Evolutionary conservation across 2,113 vertebrate species (phyloP).

Genomic region (Salvator merianae): DNA sequence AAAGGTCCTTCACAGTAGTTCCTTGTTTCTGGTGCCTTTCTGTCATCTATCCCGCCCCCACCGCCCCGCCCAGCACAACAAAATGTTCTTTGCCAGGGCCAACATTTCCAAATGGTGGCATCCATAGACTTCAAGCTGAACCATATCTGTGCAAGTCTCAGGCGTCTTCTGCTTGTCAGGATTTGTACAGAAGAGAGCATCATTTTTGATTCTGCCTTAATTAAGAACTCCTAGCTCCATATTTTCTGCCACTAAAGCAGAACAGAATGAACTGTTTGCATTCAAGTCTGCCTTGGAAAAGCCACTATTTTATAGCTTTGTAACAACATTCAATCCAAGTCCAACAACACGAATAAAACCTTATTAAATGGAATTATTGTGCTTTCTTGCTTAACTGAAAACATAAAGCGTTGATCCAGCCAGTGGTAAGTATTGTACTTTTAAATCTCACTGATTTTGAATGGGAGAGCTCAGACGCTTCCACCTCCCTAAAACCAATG

Average conservation of each 20-base stretch:
- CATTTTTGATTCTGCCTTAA: neutral
- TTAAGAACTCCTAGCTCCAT: neutral
- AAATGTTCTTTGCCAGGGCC: neutral
- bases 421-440: neutral
- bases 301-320: neutral
- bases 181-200: neutral
- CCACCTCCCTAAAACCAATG: neutral
- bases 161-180: neutral
- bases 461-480: neutral
- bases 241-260: neutral
- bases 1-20: slow-evolving; percentile 19
- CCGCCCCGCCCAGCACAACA: neutral
- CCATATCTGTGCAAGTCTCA: neutral
- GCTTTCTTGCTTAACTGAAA: neutral
- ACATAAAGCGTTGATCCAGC: neutral
- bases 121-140: neutral
- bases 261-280: neutral
- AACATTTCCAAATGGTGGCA: neutral
- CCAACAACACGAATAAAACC: neutral
- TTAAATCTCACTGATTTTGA: neutral
- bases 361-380: neutral
- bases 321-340: neutral
- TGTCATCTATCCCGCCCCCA: neutral
- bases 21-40: slow-evolving; percentile 5
- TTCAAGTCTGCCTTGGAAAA: neutral